Base-by-base conservation (phyloP, 2,797 vertebrate genomes). In the Lophura swinhoii region DNA sequence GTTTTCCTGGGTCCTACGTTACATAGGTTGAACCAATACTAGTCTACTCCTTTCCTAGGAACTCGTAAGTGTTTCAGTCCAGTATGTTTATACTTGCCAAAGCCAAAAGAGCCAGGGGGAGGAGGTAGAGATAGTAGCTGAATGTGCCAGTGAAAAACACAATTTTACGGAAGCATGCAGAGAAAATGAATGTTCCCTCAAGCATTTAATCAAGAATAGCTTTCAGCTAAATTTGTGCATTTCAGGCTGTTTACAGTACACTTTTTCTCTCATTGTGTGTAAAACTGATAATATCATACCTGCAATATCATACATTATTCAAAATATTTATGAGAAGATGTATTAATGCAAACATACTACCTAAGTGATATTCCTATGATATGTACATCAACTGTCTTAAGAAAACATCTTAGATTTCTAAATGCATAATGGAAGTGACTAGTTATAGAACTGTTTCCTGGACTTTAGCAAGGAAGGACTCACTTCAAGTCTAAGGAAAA, bases 171-270 rank as follows among this genome's bases (percentile, higher is more conserved):
- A 88, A 84, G 43, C 82, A 77, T 51, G 59, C 29, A 85, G 72
- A 78, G 87, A 95, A 95, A 95, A 93, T 62, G 3, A 90, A 62
- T 87, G 76, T 63, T 88, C 63, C 51, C 56, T 84, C 53, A 91
- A 76, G 71, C 74, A 84, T 84, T 95, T 84, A 90, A 90, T 88
- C 44, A 82, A 76, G 48, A 88, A 58, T 43, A 24, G 48, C 31
- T 79, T 87, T 73, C 68, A 74, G 80, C 31, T 88, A 4, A 21
- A 56, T 88, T 91, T 71, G 26, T 73, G 28, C 18, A 12, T 68
- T 90, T 90, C 48, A 67, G 37, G 29, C 20, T 79, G 31, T 44
- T 94, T 63, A 44, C 17, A 70, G 22, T 7, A 7, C 20, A 59
- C 4, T 24, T 91, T 73, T 86, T 63, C n/a, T 70, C 56, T 53